phyloP scores from a whole-genome alignment of 92 coral and sea anemone genomes.

The Bergia sp. region DNA sequence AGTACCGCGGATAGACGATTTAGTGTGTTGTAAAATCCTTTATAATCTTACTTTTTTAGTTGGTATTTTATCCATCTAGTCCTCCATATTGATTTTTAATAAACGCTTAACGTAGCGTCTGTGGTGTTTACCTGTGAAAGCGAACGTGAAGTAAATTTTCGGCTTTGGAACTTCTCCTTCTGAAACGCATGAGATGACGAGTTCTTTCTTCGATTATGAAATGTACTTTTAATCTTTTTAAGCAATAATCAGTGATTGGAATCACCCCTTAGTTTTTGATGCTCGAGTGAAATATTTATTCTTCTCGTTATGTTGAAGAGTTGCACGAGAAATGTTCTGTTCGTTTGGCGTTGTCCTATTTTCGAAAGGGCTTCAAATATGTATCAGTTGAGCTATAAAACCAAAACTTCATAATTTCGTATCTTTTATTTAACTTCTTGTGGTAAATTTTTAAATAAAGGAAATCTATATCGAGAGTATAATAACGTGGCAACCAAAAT shows the following conservation, averaged over 20 bases:
- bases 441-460: too few relatives aligned
- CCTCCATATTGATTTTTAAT: neutral
- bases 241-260: neutral
- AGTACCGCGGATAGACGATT: slow-evolving; percentile 32
- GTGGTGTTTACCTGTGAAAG: neutral
- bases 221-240: neutral
- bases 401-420: neutral
- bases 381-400: too few relatives aligned
- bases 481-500: too few relatives aligned
- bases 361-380: neutral
- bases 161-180: neutral
- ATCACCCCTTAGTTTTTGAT: neutral
- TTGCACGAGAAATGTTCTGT: neutral
- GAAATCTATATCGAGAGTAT: neutral
- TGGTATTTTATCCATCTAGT: neutral
- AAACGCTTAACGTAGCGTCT: neutral
- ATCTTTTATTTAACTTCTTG: neutral
- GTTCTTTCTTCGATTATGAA: neutral
- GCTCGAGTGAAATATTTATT: neutral
- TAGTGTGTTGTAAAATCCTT: slow-evolving; percentile 46
- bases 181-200: neutral
- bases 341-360: neutral
- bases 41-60: slow-evolving; percentile 37
- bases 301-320: neutral
- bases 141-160: neutral